Conservation (phyloP, 1,140 invertebrate species). For the Hyphantria cunea region DNA sequence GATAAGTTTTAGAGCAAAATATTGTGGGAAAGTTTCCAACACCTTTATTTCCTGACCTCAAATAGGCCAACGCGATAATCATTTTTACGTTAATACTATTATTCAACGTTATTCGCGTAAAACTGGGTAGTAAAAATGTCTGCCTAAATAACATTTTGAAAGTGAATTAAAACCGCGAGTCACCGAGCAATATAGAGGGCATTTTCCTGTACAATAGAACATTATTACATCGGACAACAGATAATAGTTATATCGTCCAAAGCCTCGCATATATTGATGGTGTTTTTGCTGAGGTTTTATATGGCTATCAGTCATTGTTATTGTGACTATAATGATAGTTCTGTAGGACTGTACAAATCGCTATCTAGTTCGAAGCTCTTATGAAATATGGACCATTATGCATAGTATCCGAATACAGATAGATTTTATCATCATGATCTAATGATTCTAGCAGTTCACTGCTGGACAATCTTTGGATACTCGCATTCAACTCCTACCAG, state of each 20-base stretch:
- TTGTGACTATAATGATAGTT: too few species aligned
- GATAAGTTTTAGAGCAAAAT: too few species aligned
- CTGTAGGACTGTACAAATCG: too few species aligned
- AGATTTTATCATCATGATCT: too few species aligned
- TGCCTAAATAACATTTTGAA: slow-evolving; percentile 12
- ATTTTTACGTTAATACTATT: slow-evolving; percentile 7
- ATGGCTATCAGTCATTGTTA: too few species aligned
- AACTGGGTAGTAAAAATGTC: neutral
- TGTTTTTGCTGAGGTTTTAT: neutral
- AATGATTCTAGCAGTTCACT: too few species aligned
- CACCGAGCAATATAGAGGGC: slow-evolving; percentile 21
- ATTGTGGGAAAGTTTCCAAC: too few species aligned
- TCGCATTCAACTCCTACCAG: too few species aligned
- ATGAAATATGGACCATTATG: too few species aligned
- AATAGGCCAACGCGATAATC: neutral
- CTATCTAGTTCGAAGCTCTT: too few species aligned
- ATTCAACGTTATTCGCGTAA: slow-evolving; percentile 10
- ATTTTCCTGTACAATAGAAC: slow-evolving; percentile 36
- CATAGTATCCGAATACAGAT: too few species aligned
- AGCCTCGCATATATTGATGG: neutral
- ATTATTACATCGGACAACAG: slow-evolving; percentile 33
- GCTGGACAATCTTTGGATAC: too few species aligned
- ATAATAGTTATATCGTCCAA: slow-evolving; percentile 35
- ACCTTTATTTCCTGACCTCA: neutral
- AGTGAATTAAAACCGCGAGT: slow-evolving; percentile 29